A percentile compares a stretch with the other conserved stretches of the same genome.
These are phyloP conservation scores for Eustalomyia histrio DNA, from an alignment of 2,888 invertebrate genomes.

Conservation along the genomic window DNA sequence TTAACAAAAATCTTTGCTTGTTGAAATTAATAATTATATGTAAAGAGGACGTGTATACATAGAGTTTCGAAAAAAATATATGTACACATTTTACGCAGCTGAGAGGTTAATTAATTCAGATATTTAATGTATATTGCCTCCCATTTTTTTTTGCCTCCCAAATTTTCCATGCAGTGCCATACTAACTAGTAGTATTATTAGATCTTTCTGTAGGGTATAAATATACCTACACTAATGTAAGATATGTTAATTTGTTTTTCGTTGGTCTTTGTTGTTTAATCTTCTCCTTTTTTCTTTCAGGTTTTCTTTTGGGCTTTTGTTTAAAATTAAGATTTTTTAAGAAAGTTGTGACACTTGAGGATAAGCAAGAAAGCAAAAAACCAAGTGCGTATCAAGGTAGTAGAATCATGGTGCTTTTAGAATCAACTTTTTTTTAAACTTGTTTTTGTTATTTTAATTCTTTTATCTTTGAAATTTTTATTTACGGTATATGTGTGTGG, in stretches of 20 bases:
- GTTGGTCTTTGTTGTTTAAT: slow-evolving; percentile 36
- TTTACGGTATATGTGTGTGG: neutral
- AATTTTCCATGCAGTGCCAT: too few relatives aligned
- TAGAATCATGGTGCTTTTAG: slow-evolving; percentile 5
- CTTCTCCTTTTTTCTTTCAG: slow-evolving; percentile 29
- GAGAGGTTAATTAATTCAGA: too few relatives aligned
- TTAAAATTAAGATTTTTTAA: slow-evolving; percentile 60
- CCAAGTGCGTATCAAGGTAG: slow-evolving; percentile 3
- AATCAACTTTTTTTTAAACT: neutral
- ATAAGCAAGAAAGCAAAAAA: slow-evolving; percentile 32
- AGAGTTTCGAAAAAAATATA: too few relatives aligned
- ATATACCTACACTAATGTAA: neutral
- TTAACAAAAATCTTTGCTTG: too few relatives aligned
- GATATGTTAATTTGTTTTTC: slow-evolving; percentile 55
- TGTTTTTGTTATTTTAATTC: neutral
- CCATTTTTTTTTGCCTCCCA: too few relatives aligned
- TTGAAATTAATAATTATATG: too few relatives aligned
- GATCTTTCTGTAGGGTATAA: too few relatives aligned
- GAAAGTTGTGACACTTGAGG: slow-evolving; percentile 62
- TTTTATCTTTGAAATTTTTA: neutral
- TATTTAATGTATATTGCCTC: too few relatives aligned
- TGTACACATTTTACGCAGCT: too few relatives aligned
- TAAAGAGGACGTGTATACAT: too few relatives aligned
- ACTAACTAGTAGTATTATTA: too few relatives aligned
- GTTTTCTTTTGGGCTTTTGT: slow-evolving; percentile 41